Conservation (phyloP, 1,140 invertebrate species). For the Drosophila ironensis region DNA sequence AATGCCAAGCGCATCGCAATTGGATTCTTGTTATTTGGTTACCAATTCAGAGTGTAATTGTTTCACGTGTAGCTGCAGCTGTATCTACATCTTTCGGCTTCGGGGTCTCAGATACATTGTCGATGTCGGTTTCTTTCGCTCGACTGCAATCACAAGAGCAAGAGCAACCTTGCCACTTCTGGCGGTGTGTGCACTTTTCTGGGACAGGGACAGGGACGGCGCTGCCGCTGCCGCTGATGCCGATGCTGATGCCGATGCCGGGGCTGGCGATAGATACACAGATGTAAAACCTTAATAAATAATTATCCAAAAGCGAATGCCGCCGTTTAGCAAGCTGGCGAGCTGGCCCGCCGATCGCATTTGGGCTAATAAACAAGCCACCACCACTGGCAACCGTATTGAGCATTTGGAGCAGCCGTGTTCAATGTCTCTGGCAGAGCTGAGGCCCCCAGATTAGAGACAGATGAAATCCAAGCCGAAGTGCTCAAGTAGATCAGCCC, state of each 20-base stretch:
- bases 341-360: constrained; percentile 7
- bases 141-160: neutral
- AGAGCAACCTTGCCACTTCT: constrained; percentile 14
- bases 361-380: constrained; percentile 33
- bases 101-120: neutral
- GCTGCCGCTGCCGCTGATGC: neutral
- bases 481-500: constrained; percentile 30
- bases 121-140: constrained; percentile 1
- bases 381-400: constrained; percentile 18
- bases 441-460: constrained; percentile 21
- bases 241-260: neutral
- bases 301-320: constrained; percentile 31
- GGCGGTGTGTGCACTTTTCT: constrained; percentile 10
- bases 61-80: constrained; percentile 8
- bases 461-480: constrained; percentile 28
- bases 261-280: neutral
- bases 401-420: constrained; percentile 27
- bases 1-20: no score
- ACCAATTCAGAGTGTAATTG: no score
- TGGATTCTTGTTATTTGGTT: no score
- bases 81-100: neutral
- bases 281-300: constrained; percentile 37
- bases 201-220: constrained; percentile 24
- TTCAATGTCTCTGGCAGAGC: constrained; percentile 16
- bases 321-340: neutral